These are phyloP conservation scores for Dendrolimus punctatus DNA, from an alignment of 1,140 invertebrate genomes.

Conservation along the genomic window DNA sequence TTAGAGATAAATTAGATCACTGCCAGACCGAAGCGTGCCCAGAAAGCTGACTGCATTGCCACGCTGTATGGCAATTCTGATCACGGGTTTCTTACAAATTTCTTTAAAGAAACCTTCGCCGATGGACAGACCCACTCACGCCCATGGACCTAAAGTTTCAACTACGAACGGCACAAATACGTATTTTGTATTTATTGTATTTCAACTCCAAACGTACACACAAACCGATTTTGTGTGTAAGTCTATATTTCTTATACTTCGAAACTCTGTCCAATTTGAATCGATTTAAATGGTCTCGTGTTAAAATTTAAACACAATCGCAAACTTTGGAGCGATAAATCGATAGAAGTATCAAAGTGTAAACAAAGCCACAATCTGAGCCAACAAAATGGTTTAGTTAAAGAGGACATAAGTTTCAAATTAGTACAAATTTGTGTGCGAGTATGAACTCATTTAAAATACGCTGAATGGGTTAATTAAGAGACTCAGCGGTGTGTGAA, in stretches of 20 bases:
- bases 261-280: not conserved
- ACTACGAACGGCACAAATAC: too few species aligned
- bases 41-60: too few species aligned
- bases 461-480: constrained; percentile 48
- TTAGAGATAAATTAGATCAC: too few species aligned
- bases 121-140: too few species aligned
- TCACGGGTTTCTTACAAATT: too few species aligned
- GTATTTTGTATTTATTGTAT: too few species aligned
- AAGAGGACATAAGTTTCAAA: constrained; percentile 24
- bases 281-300: constrained; percentile 4
- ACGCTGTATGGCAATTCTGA: too few species aligned
- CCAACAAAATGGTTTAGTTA: constrained; percentile 17
- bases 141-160: too few species aligned
- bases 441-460: constrained; percentile 36
- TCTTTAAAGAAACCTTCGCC: too few species aligned
- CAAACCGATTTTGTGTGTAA: not conserved
- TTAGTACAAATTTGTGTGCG: constrained; percentile 18
- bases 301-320: constrained; percentile 13
- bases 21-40: too few species aligned
- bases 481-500: constrained; percentile 38
- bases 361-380: constrained; percentile 15
- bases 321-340: constrained; percentile 8
- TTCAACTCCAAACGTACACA: too few species aligned
- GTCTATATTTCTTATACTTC: not conserved
- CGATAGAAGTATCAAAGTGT: constrained; percentile 14